A percentile compares a stretch with the other conserved stretches of the same genome.
These are phyloP conservation scores for Micronycteris hirsuta DNA, from an alignment of 2,113 vertebrate species.

Conservation along the genomic window DNA sequence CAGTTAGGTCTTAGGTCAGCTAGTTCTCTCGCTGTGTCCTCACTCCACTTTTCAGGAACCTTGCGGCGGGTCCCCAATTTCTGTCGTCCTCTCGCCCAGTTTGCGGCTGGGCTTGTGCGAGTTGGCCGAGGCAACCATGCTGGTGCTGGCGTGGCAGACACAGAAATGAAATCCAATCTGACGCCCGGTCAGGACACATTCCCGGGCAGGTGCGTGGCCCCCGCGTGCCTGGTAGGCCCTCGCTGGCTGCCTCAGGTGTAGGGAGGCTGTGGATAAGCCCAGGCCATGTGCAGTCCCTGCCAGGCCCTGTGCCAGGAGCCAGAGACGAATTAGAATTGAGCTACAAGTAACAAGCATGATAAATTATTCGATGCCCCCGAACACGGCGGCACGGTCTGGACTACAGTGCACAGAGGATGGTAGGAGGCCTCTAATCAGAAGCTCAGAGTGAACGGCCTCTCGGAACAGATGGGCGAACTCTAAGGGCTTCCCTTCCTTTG, in stretches of 20 bases:
- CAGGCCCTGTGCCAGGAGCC: background rate
- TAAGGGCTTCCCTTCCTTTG: constrained; percentile 42
- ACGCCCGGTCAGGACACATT: background rate
- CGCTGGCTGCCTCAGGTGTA: background rate
- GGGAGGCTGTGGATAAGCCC: background rate
- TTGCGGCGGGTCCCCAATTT: background rate
- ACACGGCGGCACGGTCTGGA: background rate
- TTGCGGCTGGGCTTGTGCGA: background rate
- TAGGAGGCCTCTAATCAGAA: constrained; percentile 56
- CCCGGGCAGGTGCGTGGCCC: background rate
- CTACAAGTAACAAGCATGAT: constrained; percentile 23
- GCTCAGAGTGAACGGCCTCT: constrained; percentile 31
- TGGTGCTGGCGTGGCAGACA: background rate
- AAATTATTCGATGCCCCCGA: constrained; percentile 20
- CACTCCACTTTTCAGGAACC: background rate
- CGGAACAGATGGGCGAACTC: constrained; percentile 61
- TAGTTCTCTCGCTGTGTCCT: background rate
- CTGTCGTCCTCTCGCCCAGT: background rate
- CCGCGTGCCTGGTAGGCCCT: background rate
- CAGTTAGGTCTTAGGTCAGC: background rate
- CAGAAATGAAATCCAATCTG: background rate
- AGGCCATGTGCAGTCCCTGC: background rate
- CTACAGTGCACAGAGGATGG: background rate
- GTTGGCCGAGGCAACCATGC: background rate
- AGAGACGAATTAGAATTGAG: constrained; percentile 28